phyloP scores from a whole-genome alignment of 2,113 vertebrate genomes.

The Prochilodus magdalenae region DNA sequence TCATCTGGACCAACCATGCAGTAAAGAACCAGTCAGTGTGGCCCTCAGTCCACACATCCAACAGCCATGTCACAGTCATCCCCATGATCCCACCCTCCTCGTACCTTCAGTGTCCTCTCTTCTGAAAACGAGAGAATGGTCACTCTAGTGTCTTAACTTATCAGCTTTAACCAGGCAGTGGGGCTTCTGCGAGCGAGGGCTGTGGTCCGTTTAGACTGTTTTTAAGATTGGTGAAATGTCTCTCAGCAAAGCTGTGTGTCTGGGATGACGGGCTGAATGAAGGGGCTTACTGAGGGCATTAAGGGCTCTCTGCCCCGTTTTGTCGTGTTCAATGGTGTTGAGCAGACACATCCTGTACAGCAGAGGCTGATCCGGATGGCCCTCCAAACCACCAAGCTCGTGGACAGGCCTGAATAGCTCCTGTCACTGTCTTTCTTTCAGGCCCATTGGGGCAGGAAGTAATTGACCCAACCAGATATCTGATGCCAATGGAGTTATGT shows the following conservation, averaged over 20 bases:
- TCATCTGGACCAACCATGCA: no score
- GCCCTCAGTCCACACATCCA: neutral
- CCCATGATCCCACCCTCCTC: no score
- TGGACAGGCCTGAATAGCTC: constrained; percentile 44
- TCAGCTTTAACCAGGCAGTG: neutral
- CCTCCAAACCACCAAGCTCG: constrained; percentile 27
- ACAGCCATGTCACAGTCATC: neutral
- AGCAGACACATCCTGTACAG: constrained; percentile 67
- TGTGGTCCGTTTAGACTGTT: constrained; percentile 53
- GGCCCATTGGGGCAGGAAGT: constrained; percentile 66
- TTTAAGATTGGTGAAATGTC: constrained; percentile 45
- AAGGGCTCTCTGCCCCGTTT: constrained; percentile 71
- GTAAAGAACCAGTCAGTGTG: neutral
- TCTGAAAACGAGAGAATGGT: no score
- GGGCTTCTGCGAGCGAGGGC: constrained; percentile 4
- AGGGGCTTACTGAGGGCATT: constrained; percentile 70
- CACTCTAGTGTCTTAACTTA: neutral
- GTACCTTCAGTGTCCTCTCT: neutral
- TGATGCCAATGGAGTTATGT: constrained; percentile 72
- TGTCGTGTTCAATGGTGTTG: constrained; percentile 64
- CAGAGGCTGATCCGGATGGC: constrained; percentile 62
- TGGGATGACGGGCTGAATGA: constrained; percentile 61
- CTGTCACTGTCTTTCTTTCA: constrained; percentile 61
- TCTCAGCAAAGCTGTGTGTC: constrained; percentile 64
- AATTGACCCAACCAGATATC: constrained; percentile 67